Conservation (phyloP, 2,888 invertebrate genomes). For the Stenodera caucasica region DNA sequence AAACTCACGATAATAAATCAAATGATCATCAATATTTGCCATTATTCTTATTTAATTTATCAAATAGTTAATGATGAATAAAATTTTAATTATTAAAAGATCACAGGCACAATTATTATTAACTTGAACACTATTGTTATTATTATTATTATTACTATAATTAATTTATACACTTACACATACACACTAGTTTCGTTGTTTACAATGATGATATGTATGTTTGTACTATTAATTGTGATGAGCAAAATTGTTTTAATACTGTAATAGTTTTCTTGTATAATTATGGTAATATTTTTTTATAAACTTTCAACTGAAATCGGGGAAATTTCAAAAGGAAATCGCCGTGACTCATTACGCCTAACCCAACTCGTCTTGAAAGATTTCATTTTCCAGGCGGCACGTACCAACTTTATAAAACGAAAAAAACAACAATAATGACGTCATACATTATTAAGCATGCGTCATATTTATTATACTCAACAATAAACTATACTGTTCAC, state of each 20-base stretch:
- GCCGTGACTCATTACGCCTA: constrained; percentile 28
- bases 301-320: too few relatives aligned
- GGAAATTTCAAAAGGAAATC: constrained; percentile 24
- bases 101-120: constrained; percentile 25
- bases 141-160: not conserved
- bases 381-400: constrained; percentile 11
- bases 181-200: constrained; percentile 44
- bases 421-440: constrained; percentile 8
- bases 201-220: constrained; percentile 45
- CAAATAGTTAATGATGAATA: too few relatives aligned
- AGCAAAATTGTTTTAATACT: constrained; percentile 19
- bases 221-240: constrained; percentile 41
- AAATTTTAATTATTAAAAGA: too few relatives aligned
- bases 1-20: constrained; percentile 70
- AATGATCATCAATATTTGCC: constrained; percentile 68
- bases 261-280: constrained; percentile 18
- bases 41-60: constrained; percentile 33
- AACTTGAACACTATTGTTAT: constrained; percentile 16
- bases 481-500: constrained; percentile 13
- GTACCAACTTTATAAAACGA: constrained; percentile 15
- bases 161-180: not conserved
- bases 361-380: constrained; percentile 22
- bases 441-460: not conserved
- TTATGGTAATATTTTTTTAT: not conserved
- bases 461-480: not conserved